Conservation (phyloP, 2,888 invertebrate genomes). For the Sipha maydis region DNA sequence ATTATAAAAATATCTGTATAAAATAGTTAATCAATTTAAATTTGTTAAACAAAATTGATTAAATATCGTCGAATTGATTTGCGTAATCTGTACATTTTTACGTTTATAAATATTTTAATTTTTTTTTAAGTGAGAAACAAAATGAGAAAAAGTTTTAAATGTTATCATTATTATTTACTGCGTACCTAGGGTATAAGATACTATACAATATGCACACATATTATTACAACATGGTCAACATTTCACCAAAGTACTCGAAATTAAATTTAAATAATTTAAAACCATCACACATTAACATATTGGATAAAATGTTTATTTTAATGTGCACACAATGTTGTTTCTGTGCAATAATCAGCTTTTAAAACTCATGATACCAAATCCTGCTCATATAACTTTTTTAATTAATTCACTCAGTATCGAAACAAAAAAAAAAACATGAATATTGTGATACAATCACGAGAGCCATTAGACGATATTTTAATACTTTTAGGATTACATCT, state of each 20-base stretch:
- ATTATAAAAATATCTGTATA: too few relatives aligned
- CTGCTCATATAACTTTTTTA: neutral
- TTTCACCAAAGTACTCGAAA: neutral
- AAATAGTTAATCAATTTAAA: too few relatives aligned
- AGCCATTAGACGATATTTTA: too few relatives aligned
- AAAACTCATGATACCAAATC: neutral
- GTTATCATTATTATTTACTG: neutral
- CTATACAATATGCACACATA: neutral
- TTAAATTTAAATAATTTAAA: slow-evolving; percentile 4
- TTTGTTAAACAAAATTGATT: too few relatives aligned
- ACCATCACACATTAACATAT: neutral
- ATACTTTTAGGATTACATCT: too few relatives aligned
- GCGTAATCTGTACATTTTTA: too few relatives aligned
- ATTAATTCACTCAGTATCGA: neutral
- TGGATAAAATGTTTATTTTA: neutral
- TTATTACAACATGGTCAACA: neutral
- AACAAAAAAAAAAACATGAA: neutral
- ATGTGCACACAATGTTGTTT: neutral
- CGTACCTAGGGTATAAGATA: too few relatives aligned
- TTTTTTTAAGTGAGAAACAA: too few relatives aligned
- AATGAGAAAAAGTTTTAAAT: neutral
- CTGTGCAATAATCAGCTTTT: slow-evolving; percentile 11
- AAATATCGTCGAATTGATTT: too few relatives aligned
- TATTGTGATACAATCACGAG: too few relatives aligned
- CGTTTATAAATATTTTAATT: too few relatives aligned